Percentiles rank a stretch among this genome's conserved stretches.
Evolutionary conservation across 2,113 vertebrate genomes (phyloP).

Genomic region (Sceloporus undulatus): DNA sequence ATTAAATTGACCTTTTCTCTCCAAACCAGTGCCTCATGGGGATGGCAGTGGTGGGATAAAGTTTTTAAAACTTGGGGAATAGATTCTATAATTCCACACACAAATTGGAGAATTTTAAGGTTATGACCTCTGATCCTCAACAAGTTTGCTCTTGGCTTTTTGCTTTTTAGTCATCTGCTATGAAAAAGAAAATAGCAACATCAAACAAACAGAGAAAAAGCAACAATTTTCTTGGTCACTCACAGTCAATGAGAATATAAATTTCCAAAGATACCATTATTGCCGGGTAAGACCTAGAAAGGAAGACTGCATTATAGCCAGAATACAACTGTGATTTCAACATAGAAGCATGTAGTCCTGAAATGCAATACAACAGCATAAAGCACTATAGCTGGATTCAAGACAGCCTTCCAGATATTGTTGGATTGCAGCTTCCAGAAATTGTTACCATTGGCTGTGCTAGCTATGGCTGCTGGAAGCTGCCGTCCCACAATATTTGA

Average conservation of each 20-base stretch:
- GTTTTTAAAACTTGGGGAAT: slow-evolving; percentile 30
- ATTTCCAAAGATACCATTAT: not conserved
- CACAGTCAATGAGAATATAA: not conserved
- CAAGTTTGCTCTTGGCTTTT: slow-evolving; percentile 15
- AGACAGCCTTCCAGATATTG: not conserved
- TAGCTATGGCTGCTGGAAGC: too few species aligned
- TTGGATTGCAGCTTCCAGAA: not conserved
- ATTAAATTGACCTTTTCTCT: not conserved
- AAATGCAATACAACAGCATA: not conserved
- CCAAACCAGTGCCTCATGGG: not conserved
- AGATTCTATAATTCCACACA: not conserved
- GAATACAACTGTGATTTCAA: not conserved
- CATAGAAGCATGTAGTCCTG: too few species aligned
- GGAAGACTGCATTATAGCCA: not conserved
- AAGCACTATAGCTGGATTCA: not conserved
- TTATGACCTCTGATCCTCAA: slow-evolving; percentile 18
- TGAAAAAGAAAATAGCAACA: not conserved
- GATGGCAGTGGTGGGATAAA: not conserved
- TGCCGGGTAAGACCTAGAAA: not conserved
- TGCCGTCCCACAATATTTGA: too few species aligned
- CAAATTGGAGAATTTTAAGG: slow-evolving; percentile 40
- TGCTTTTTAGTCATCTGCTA: not conserved
- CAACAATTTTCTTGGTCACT: not conserved
- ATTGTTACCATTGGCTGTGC: too few species aligned
- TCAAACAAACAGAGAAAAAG: not conserved